Evolutionary conservation across 2,113 vertebrate species (phyloP).

Genomic region (Hypanus sabinus): DNA sequence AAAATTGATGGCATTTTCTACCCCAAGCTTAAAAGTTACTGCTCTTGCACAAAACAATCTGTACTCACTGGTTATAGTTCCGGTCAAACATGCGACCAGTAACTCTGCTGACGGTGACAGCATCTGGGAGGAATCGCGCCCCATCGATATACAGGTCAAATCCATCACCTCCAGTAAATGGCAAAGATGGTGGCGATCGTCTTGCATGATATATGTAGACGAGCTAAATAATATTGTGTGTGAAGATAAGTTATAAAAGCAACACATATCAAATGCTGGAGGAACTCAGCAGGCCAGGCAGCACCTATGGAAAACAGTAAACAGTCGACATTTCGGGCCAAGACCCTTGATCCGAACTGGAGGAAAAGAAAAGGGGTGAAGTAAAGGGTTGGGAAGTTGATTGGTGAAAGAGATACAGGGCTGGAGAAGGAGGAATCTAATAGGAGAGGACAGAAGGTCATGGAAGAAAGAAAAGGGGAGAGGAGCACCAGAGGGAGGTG

Average conservation of each 20-base stretch:
- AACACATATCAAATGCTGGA: too few species aligned
- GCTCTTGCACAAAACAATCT: neutral
- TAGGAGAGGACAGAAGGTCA: too few species aligned
- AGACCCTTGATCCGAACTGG: too few species aligned
- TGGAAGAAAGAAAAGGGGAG: too few species aligned
- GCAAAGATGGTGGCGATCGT: constrained; percentile 5
- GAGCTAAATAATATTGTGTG: constrained; percentile 35
- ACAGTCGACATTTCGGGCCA: too few species aligned
- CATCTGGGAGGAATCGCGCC: constrained; percentile 46
- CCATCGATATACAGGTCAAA: constrained; percentile 44
- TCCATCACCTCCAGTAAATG: constrained; percentile 40
- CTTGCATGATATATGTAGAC: constrained; percentile 40
- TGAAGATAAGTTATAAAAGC: neutral
- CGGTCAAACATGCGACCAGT: constrained; percentile 45
- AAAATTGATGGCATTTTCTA: neutral
- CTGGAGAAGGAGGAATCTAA: too few species aligned
- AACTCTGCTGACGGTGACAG: constrained; percentile 44
- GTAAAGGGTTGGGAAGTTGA: too few species aligned
- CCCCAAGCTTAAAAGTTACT: neutral
- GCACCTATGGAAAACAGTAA: too few species aligned
- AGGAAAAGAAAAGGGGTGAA: too few species aligned
- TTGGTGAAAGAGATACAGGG: too few species aligned
- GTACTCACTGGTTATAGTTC: constrained; percentile 43
- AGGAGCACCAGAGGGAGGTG: too few species aligned
- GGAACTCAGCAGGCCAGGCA: too few species aligned